A percentile compares a stretch with the other conserved stretches of the same genome.
These are phyloP conservation scores for Oryzias dopingdopingensis DNA, from an alignment of 2,797 vertebrate genomes.

Conservation along the genomic window DNA sequence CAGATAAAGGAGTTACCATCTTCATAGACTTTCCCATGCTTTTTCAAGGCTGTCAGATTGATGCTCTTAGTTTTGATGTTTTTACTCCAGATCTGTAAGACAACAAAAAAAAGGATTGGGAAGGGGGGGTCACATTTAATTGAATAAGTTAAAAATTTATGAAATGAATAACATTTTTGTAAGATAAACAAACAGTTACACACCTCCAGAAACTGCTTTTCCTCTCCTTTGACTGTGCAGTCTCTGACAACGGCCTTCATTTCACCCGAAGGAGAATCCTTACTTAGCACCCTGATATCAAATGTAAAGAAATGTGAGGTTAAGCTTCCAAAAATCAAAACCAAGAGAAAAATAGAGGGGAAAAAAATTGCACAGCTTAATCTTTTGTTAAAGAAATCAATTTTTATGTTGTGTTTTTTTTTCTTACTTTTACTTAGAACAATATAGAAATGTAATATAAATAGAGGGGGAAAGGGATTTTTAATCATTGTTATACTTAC, in stretches of 20 bases:
- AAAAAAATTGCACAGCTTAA: too few relatives aligned
- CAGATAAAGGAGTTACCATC: slow-evolving; percentile 79
- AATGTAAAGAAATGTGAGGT: slow-evolving; percentile 1
- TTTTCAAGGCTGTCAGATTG: slow-evolving; percentile 87
- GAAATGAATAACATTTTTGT: not conserved
- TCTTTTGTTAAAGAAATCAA: too few relatives aligned
- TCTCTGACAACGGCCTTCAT: slow-evolving; percentile 93
- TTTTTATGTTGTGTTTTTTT: not conserved
- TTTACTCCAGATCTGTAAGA: slow-evolving; percentile 89
- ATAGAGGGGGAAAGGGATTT: too few relatives aligned
- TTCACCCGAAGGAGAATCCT: slow-evolving; percentile 88
- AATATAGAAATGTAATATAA: too few relatives aligned
- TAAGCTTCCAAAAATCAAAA: not conserved
- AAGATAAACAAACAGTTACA: slow-evolving; percentile 21
- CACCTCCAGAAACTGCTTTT: slow-evolving; percentile 95
- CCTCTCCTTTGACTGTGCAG: slow-evolving; percentile 82
- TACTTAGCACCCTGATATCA: slow-evolving; percentile 84
- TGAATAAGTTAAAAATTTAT: not conserved
- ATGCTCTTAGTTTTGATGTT: slow-evolving; percentile 94
- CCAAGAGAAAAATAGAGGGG: not conserved
- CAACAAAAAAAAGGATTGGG: slow-evolving; percentile 3
- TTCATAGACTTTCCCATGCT: slow-evolving; percentile 91
- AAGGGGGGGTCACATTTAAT: not conserved
- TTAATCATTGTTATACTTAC: slow-evolving; percentile 75
- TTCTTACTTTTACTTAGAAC: too few relatives aligned